Evolutionary conservation across 2,113 vertebrate genomes (phyloP).

Genomic region (Strix uralensis): DNA sequence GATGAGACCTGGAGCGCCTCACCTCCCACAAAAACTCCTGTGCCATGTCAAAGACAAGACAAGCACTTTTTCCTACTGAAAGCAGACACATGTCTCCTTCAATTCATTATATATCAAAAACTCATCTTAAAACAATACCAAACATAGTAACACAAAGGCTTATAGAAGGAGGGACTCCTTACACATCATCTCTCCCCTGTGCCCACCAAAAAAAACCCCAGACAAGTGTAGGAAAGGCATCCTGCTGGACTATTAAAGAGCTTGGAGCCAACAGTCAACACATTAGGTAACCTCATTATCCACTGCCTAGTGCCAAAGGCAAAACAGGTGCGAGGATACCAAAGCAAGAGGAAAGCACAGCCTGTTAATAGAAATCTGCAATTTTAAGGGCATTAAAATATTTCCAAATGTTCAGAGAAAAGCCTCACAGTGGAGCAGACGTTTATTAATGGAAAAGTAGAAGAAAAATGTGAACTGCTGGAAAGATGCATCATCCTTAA

Average conservation of each 20-base stretch:
- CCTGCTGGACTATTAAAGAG: constrained; percentile 21
- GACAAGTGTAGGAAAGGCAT: background rate
- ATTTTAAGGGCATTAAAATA: constrained; percentile 50
- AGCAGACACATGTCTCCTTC: background rate
- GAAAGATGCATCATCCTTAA: background rate
- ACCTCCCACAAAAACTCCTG: background rate
- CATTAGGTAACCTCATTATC: constrained; percentile 58
- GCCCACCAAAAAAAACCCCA: background rate
- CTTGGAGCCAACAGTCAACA: constrained; percentile 32
- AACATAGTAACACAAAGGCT: background rate
- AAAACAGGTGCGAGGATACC: constrained; percentile 65
- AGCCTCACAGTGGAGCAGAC: background rate
- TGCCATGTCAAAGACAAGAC: background rate
- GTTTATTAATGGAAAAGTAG: constrained; percentile 19
- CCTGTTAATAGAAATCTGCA: constrained; percentile 43
- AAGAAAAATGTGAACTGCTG: background rate
- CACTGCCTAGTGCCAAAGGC: constrained; percentile 55
- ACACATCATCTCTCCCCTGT: background rate
- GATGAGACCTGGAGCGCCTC: background rate
- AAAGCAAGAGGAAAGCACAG: constrained; percentile 24
- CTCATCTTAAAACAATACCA: background rate
- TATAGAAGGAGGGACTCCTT: background rate
- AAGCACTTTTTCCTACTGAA: background rate
- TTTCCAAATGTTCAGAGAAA: constrained; percentile 37
- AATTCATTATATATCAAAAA: background rate